Evolutionary conservation across 2,888 invertebrate genomes (phyloP), one percentile per base, ranked within the genome.

Genomic region (Dermolepida albohirtum): DNA sequence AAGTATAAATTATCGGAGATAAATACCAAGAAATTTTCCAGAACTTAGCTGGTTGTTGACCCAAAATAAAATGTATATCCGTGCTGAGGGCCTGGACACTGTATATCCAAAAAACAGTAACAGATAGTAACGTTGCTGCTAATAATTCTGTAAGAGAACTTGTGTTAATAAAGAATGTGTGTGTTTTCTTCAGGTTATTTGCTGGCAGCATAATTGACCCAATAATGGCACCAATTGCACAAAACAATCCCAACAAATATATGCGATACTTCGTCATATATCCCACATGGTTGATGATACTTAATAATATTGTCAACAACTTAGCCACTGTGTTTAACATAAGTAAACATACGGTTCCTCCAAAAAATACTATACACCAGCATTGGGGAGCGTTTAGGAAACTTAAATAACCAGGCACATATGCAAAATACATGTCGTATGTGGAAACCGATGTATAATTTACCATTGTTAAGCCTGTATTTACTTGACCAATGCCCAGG

Each of bases 1-100:
- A 63, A n/a, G 44, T 39, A 6, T 64, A 44, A n/a, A 69, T 7
- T 12, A 54, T 1, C 4, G 73, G 73, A 7, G 43, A 62, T 2
- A 68, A 12, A 41, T 69, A 71, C 73, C 73, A 73, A 40, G 51
- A 67, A 12, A 71, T 65, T 62, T 71, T 71, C 73, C 73, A 73
- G 51, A 64, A 73, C 41, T 65, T 70, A 1, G 70, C 66, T 0
- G 73, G 73, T 65, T 73, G 72, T 11, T 54, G 54, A 29, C 72
- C 70, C 22, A 62, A 52, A 29, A 70, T 22, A 62, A 70, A 73
- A 49, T 72, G 70, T 17, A 73, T 71, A 40, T 73, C 73, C 39
- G 72, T 72, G 34, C 72, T 62, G 7, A 73, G 12, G 17, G 67
- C 66, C 51, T 70, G 68, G 1, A 72, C 70, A 8, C 70, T 55